Evolutionary conservation across 2,113 vertebrate genomes (phyloP).

Genomic region (Nycticebus coucang): DNA sequence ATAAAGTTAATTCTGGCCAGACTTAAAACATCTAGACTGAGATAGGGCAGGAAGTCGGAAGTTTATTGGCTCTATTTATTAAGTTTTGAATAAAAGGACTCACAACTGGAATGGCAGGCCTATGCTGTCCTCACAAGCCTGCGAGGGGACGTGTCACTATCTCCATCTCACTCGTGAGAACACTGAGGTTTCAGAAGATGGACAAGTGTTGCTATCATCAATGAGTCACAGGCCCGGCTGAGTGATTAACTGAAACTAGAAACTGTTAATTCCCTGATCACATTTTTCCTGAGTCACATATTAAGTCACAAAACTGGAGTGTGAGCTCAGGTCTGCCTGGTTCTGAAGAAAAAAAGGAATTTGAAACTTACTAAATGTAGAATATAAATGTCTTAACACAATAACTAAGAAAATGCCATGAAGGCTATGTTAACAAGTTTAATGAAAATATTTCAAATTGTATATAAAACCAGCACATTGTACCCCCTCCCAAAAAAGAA

Average conservation of each 20-base stretch:
- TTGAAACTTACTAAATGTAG: too few relatives aligned
- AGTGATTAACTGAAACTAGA: neutral
- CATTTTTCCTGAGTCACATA: neutral
- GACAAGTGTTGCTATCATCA: rapidly evolving
- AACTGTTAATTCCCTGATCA: neutral
- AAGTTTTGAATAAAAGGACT: neutral
- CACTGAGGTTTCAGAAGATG: neutral
- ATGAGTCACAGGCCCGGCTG: neutral
- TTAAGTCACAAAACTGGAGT: neutral
- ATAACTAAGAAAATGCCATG: too few relatives aligned
- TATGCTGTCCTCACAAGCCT: neutral
- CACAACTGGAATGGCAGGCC: neutral
- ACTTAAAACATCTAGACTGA: neutral
- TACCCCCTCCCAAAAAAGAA: neutral
- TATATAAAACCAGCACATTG: too few relatives aligned
- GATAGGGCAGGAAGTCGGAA: neutral
- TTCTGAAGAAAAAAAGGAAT: neutral
- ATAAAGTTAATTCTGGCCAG: neutral
- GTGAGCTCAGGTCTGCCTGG: neutral
- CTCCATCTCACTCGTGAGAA: neutral
- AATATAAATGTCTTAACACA: too few relatives aligned
- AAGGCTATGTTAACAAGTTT: too few relatives aligned
- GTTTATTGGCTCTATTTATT: neutral
- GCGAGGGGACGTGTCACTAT: neutral
- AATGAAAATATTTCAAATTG: too few relatives aligned